A percentile compares a stretch with the other conserved stretches of the same genome.
Evolutionary conservation across 2,113 vertebrate species (phyloP).

Genomic region (Campylorhamphus procurvoides): DNA sequence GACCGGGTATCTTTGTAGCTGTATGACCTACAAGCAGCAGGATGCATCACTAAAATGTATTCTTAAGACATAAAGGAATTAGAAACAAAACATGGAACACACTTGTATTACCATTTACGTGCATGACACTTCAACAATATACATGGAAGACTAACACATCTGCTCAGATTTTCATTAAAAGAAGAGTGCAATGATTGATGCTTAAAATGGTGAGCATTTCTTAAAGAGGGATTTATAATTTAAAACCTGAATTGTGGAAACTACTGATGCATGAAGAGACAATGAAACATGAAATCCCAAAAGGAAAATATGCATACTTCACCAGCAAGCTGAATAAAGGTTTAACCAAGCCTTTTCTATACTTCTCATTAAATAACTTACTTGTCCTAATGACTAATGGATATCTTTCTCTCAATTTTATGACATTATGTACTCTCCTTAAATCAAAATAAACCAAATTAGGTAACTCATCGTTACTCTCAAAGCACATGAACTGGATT

Average conservation of each 20-base stretch:
- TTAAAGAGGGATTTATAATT: constrained; percentile 69
- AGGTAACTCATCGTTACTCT: constrained; percentile 71
- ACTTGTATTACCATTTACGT: constrained; percentile 44
- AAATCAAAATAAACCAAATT: constrained; percentile 76
- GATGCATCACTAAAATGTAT: constrained; percentile 65
- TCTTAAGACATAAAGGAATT: constrained; percentile 74
- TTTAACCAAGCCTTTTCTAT: constrained; percentile 68
- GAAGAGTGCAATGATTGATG: constrained; percentile 64
- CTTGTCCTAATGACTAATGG: constrained; percentile 69
- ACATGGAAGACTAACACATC: constrained; percentile 64
- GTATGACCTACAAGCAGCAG: constrained; percentile 67
- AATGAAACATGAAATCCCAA: constrained; percentile 67
- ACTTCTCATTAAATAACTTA: constrained; percentile 66
- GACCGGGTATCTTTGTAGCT: constrained; percentile 61
- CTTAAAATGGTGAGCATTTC: constrained; percentile 75
- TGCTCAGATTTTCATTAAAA: constrained; percentile 62
- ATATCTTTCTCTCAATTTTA: constrained; percentile 70
- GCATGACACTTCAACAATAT: constrained; percentile 53
- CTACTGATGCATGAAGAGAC: constrained; percentile 70
- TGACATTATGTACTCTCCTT: constrained; percentile 69
- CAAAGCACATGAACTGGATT: constrained; percentile 74
- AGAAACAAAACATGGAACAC: constrained; percentile 64
- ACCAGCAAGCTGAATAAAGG: constrained; percentile 72
- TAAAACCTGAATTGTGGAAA: constrained; percentile 70
- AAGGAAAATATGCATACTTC: constrained; percentile 64